Evolutionary conservation across 2,797 vertebrate genomes (phyloP), one percentile per base, ranked within the genome.

Genomic region (Amphiprion clarkii): DNA sequence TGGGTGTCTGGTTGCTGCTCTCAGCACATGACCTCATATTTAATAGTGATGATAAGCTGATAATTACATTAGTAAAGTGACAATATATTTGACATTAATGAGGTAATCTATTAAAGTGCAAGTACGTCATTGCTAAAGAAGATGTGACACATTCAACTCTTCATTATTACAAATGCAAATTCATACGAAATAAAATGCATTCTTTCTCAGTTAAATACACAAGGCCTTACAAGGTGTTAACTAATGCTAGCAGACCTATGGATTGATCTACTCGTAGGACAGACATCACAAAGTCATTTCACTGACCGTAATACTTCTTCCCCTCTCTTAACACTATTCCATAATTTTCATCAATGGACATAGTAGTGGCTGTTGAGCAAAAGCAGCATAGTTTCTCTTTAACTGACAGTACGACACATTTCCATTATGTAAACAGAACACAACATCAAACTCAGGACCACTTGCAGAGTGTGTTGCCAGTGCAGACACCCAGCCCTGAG

Each of bases 401-500:
- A 44, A 44, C 42, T 17, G 42, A 44, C 14, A 44, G 2, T 44
- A 14, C 1, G 1, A 25, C 17, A 46, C n/a, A 19, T 14, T 44
- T 11, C 2, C 12, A 33, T 27, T 19, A 25, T 27, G 0, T 58
- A 57, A 62, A 49, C 14, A 76, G 6, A 16, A 21, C 6, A n/a
- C n/a, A 57, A 33, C 42, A 17, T 21, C 6, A 58, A 29, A 27
- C 6, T 52, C 25, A 19, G 13, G 19, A 40, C 9, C 14, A 7
- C 19, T 19, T 51, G 42, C 54, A 39, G 8, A 46, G 51, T 56
- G 33, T 46, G 57, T 39, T 53, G 46, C 63, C 27, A n/a, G 52
- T n/a, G 27, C 48, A 64, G 72, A 81, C 1, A 25, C 57, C 16
- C 36, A 42, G 49, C 49, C 53, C 59, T 36, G 27, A 36, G 71